phyloP scores from a whole-genome alignment of 2,888 invertebrate genomes.

The Hofmannophila pseudospretella region DNA sequence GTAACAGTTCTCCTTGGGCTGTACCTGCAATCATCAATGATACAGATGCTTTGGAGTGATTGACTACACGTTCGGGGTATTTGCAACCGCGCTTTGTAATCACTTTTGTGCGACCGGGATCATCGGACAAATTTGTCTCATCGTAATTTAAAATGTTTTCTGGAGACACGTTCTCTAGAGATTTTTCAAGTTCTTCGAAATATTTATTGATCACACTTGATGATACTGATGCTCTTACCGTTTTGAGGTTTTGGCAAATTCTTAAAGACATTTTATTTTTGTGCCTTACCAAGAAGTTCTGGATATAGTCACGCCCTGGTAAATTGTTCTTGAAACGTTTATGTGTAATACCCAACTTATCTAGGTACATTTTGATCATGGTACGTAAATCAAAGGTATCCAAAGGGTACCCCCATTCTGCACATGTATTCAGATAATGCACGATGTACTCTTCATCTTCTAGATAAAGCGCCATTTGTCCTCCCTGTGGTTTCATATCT shows the following conservation, averaged over 20 bases:
- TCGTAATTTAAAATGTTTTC: slow-evolving; percentile 19
- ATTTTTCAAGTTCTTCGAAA: slow-evolving; percentile 14
- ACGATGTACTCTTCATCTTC: slow-evolving; percentile 18
- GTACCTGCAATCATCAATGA: slow-evolving; percentile 45
- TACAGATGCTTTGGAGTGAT: slow-evolving; percentile 32
- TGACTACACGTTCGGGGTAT: slow-evolving; percentile 38
- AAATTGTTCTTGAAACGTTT: slow-evolving; percentile 21
- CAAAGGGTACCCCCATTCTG: slow-evolving; percentile 25
- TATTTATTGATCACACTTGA: slow-evolving; percentile 16
- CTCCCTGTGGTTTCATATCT: slow-evolving; percentile 16
- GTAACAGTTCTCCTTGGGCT: slow-evolving; percentile 37
- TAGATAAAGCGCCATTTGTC: slow-evolving; percentile 17
- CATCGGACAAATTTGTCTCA: slow-evolving; percentile 20
- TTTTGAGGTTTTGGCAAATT: slow-evolving; percentile 21
- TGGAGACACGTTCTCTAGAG: slow-evolving; percentile 13
- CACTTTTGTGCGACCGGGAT: slow-evolving; percentile 20
- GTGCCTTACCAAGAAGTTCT: slow-evolving; percentile 19
- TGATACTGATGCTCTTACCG: slow-evolving; percentile 15
- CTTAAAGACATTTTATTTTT: slow-evolving; percentile 14
- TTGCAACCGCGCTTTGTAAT: slow-evolving; percentile 30
- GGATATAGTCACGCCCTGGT: slow-evolving; percentile 19
- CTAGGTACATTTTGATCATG: slow-evolving; percentile 19
- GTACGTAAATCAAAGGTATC: slow-evolving; percentile 15
- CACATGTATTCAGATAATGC: slow-evolving; percentile 16
- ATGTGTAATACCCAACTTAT: slow-evolving; percentile 12